Conservation (phyloP, 2,113 vertebrate species). For the Cheirogaleus medius region DNA sequence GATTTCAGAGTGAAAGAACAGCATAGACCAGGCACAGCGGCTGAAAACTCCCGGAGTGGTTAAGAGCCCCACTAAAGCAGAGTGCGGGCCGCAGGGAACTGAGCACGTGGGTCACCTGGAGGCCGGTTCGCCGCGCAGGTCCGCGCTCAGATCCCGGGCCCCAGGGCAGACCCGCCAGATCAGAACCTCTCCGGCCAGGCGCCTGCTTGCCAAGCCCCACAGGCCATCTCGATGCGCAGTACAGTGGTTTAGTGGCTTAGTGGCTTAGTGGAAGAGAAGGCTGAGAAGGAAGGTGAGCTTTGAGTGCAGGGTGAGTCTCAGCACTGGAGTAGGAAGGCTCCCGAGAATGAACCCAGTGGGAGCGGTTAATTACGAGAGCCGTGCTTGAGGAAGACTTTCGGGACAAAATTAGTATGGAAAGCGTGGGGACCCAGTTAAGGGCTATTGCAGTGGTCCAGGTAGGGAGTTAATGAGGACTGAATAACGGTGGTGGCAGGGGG, state of each 20-base stretch:
- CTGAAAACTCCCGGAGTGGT: neutral
- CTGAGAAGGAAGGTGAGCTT: neutral
- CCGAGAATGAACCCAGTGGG: neutral
- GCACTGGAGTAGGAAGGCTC: neutral
- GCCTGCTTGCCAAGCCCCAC: too few species aligned
- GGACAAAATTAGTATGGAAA: neutral
- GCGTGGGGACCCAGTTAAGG: neutral
- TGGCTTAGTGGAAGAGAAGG: neutral
- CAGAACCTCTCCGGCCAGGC: neutral
- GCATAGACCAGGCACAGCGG: neutral
- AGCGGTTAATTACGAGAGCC: neutral
- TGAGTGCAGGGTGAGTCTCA: neutral
- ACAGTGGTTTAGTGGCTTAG: neutral
- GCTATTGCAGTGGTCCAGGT: neutral
- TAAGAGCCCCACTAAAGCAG: neutral
- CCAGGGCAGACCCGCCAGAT: neutral
- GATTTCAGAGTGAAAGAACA: neutral
- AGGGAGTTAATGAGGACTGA: neutral
- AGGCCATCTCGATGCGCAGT: neutral
- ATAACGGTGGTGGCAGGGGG: neutral
- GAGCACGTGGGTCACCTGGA: neutral
- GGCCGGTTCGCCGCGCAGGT: too few species aligned
- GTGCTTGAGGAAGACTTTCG: neutral
- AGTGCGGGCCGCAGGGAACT: rapidly evolving
- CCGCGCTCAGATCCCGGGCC: neutral